Percentiles rank a stretch among this genome's conserved stretches.
These are phyloP conservation scores for Ectemnius lituratus DNA, from an alignment of 2,888 invertebrate species.

Conservation along the genomic window DNA sequence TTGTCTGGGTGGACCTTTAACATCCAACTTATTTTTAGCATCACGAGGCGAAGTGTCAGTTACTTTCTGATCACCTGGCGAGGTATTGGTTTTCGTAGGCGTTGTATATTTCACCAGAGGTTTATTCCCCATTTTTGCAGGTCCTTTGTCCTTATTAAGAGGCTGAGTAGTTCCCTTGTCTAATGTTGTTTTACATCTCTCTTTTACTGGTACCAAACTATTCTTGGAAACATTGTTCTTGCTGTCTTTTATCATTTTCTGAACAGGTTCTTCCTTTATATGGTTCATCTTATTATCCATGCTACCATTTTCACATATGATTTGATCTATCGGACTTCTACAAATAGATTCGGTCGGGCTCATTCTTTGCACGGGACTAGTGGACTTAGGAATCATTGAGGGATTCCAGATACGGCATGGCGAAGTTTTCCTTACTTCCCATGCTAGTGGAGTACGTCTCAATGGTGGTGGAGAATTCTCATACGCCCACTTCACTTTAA, in stretches of 20 bases:
- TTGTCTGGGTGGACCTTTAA: conserved; percentile 50
- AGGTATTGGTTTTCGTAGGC: conserved; percentile 50
- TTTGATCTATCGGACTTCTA: conserved; percentile 74
- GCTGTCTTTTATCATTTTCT: conserved; percentile 75
- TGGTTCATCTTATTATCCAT: conserved; percentile 52
- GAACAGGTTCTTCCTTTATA: conserved; percentile 66
- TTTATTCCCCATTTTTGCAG: conserved; percentile 61
- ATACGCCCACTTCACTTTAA: conserved; percentile 95
- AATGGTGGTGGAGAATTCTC: conserved; percentile 92
- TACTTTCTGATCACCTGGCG: conserved; percentile 48
- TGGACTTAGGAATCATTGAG: conserved; percentile 65
- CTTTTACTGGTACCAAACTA: conserved; percentile 58
- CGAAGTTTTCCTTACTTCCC: conserved; percentile 96
- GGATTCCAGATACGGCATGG: conserved; percentile 74
- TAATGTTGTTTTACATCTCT: conserved; percentile 59
- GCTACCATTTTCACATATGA: conserved; percentile 73
- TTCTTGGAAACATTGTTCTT: conserved; percentile 64
- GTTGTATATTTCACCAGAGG: conserved; percentile 58
- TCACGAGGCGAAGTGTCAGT: conserved; percentile 45
- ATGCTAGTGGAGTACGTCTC: conserved; percentile 93
- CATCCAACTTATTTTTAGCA: conserved; percentile 44
- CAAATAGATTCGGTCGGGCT: conserved; percentile 68
- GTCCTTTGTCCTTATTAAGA: conserved; percentile 61
- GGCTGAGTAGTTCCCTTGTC: conserved; percentile 59
- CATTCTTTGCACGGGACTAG: conserved; percentile 77